Conservation (phyloP, 2,797 vertebrate genomes). For the Silurus lanzhouensis region DNA sequence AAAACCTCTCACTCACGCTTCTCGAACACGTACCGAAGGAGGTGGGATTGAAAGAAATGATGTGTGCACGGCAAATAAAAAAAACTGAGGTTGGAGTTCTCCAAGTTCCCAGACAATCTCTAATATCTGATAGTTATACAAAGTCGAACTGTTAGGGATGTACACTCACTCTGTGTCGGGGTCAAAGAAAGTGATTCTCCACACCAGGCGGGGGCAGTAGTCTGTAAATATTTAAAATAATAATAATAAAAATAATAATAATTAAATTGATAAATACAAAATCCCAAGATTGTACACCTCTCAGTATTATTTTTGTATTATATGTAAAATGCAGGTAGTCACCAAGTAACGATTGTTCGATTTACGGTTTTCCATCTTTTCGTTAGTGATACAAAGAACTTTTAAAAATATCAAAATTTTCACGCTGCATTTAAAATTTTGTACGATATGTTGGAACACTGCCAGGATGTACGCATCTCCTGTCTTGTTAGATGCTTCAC, state of each 20-base stretch:
- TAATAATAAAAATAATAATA: background rate
- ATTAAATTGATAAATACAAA: background rate
- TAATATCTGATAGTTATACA: background rate
- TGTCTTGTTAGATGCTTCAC: too few species aligned
- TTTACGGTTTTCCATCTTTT: too few species aligned
- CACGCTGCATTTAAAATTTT: too few species aligned
- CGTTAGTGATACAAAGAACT: too few species aligned
- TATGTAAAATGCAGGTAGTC: too few species aligned
- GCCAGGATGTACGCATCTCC: too few species aligned
- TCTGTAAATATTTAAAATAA: background rate
- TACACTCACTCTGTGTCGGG: background rate
- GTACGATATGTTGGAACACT: too few species aligned
- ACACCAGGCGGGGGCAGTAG: constrained; percentile 8
- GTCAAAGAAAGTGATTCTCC: background rate
- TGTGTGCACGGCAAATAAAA: background rate
- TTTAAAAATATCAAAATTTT: too few species aligned
- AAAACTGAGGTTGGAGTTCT: background rate
- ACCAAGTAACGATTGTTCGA: too few species aligned
- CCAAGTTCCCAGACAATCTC: background rate
- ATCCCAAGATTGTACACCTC: background rate
- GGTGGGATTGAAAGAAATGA: constrained; percentile 8
- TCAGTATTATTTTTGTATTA: background rate
- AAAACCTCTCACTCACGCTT: constrained; percentile 8
- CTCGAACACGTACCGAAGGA: background rate
- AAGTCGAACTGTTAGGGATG: background rate